phyloP scores from a whole-genome alignment of 23 tunicate species.

The Pegea sp. region DNA sequence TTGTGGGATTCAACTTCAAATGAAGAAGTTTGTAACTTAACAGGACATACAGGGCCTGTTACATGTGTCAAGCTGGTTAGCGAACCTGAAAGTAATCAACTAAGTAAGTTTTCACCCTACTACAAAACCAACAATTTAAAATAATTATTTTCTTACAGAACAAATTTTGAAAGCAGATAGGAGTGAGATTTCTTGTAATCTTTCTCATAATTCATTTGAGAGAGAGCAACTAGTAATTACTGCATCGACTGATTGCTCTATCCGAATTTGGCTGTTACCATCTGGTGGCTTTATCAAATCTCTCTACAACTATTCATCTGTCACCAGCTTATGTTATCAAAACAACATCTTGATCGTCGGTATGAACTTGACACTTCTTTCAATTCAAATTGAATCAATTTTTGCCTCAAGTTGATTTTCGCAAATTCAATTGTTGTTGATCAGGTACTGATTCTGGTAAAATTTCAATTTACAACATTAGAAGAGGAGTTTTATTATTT shows the following conservation, averaged over 20 bases:
- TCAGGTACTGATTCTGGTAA: slow-evolving; percentile 62
- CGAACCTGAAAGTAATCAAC: slow-evolving; percentile 9
- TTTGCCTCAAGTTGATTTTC: neutral
- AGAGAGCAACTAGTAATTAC: slow-evolving; percentile 30
- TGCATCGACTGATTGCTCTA: slow-evolving; percentile 47
- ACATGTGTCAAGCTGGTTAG: slow-evolving; percentile 28
- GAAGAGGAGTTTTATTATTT: slow-evolving; percentile 13
- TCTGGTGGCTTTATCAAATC: slow-evolving; percentile 45
- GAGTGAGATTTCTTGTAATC: slow-evolving; percentile 16
- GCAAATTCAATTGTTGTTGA: no score
- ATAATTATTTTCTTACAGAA: slow-evolving; percentile 3
- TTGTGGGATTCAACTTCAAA: slow-evolving; percentile 26
- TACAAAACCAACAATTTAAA: neutral
- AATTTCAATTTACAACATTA: slow-evolving; percentile 18
- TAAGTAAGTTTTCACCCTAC: slow-evolving; percentile 66
- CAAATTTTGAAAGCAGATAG: slow-evolving; percentile 4
- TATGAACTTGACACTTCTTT: no score
- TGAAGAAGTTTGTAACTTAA: slow-evolving; percentile 23
- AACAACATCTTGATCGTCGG: slow-evolving; percentile 24
- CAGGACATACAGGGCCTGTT: slow-evolving; percentile 60
- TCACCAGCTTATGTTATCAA: slow-evolving; percentile 6
- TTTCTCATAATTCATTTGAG: slow-evolving; percentile 3
- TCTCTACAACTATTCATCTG: slow-evolving; percentile 48
- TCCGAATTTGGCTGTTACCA: slow-evolving; percentile 59
- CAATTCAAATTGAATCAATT: neutral